Conservation (phyloP, 2,797 vertebrate genomes). For the Oryzias dopingdopingensis region DNA sequence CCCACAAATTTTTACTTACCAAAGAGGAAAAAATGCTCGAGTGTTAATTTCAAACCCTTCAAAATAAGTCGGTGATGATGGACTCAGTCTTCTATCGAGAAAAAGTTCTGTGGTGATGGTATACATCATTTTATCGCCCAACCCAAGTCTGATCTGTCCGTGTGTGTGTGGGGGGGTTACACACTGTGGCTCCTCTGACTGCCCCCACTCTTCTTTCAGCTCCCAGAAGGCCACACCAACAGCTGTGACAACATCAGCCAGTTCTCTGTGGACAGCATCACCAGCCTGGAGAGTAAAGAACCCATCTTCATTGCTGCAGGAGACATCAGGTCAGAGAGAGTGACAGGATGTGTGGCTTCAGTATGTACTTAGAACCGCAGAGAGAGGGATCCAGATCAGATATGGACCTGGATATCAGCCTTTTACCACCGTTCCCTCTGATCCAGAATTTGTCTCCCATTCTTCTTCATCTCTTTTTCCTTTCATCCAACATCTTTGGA, state of each 20-base stretch:
- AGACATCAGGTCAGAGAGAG: constrained; percentile 85
- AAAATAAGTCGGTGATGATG: no score
- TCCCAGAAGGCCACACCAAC: constrained; percentile 90
- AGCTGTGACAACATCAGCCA: constrained; percentile 99
- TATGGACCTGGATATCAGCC: neutral
- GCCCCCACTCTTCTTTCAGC: constrained; percentile 61
- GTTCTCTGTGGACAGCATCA: constrained; percentile 98
- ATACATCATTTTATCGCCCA: neutral
- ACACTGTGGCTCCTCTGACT: neutral
- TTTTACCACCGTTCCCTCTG: neutral
- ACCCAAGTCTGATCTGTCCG: neutral
- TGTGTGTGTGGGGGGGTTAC: no score
- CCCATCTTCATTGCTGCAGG: constrained; percentile 94
- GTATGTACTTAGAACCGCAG: neutral
- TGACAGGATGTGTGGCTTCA: neutral
- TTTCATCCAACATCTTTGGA: no score
- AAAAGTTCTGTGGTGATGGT: no score
- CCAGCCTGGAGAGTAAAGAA: constrained; percentile 95
- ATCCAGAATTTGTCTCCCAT: no score
- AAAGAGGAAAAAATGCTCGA: no score
- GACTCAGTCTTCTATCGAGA: no score
- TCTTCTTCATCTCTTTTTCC: no score
- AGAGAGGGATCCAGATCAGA: neutral
- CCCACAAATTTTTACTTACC: no score
- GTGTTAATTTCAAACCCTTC: no score